Evolutionary conservation across 2,113 vertebrate genomes (phyloP), one percentile per base, ranked within the genome.

Genomic region (Colossoma macropomum): DNA sequence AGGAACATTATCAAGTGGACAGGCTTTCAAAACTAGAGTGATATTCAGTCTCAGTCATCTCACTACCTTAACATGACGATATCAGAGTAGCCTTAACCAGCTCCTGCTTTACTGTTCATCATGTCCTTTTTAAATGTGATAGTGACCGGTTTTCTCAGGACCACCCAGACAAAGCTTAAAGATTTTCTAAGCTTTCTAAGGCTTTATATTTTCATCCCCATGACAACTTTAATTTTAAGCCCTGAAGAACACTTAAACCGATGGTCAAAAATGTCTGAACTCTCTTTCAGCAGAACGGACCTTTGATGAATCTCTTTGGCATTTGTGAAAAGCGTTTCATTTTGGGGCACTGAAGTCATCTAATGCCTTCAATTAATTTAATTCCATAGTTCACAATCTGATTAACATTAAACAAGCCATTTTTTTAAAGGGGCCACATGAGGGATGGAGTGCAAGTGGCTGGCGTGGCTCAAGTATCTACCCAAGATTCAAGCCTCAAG

Each of bases 401-500:
- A 85, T 85, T 77, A 83, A 23, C 27, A 77, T 60, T 82, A 73
- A 82, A 78, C 71, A 79, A 76, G 76, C 68, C 41, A 79, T 62
- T 69, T 77, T n/a, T 82, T 52, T 54, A 54, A 79, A 83, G 63
- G 8, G 60, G 27, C 30, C 74, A 83, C 15, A 16, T 17, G n/a
- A n/a, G 66, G 23, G 25, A 56, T 25, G 28, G n/a, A 56, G 69
- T 11, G 19, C 60, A 41, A 30, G n/a, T 28, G 30, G 45, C 0
- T 3, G 71, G 32, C 11, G 28, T 11, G 72, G 16, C 50, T 76
- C 25, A 32, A 73, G 38, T 50, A 30, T 65, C 76, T 60, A 30
- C 65, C 38, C 23, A 30, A 76, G 56, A 72, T 66, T 15, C 21
- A 76, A 25, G 77, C 80, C 86, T 86, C 85, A 2, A 25, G 85